Evolutionary conservation across 2,888 invertebrate species (phyloP), one percentile per base, ranked within the genome.

Genomic region (Cylindroiulus punctatus): DNA sequence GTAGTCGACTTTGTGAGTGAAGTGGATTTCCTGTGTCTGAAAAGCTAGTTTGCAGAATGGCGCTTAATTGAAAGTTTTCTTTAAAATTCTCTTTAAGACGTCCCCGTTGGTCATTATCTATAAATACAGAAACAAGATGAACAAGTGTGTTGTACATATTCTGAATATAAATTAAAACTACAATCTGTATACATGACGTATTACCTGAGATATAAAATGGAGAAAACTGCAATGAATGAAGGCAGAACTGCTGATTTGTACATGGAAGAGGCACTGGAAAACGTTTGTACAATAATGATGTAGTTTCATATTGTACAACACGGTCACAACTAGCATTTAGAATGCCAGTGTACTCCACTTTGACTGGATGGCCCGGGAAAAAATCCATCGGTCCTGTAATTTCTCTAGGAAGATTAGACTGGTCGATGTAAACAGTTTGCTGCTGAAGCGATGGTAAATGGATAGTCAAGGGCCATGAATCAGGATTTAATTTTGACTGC

Each of bases 201-300:
- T 87, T 88, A 90, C 90, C 89, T 86, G 88, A 88, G 0, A 89
- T 84, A 87, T 90, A 90, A 32, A 89, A 88, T 47, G 90, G 90
- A 17, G 90, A 87, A 26, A 91, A 88, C 42, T 90, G 89, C 8
- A 90, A 87, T 81, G 88, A 86, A 87, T 88, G 88, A 87, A 90
- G 83, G 88, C 89, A 86, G 57, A 86, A 86, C 32, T 84, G 82
- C 42, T 81, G 86, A 42, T 52, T 84, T 87, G 88, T 76, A 44
- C 76, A 86, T n/a, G 87, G 88, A 85, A 87, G 87, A 81, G 86
- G 85, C 14, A 86, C 76, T 17, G 84, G 81, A 85, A 89, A 89
- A 5, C 88, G 88, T 32, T 87, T 86, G 81, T 88, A 88, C 14
- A 89, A 57, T 19, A 89, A 57, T 30, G 88, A 88, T 17, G 87